phyloP scores from a whole-genome alignment of 1,140 invertebrate species.

The Pseudomyrmex cubaensis region DNA sequence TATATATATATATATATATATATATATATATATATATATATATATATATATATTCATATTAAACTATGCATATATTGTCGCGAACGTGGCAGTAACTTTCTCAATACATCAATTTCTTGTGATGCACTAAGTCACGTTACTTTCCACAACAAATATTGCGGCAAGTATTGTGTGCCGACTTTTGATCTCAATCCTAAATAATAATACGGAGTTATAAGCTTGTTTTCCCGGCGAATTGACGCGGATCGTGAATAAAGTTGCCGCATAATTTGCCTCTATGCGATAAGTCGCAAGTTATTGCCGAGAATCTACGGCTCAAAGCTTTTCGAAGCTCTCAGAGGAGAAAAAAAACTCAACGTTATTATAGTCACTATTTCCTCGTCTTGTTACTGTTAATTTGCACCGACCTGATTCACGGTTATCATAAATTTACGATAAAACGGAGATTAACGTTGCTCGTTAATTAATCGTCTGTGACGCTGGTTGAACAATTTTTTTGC shows the following conservation, averaged over 20 bases:
- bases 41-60: background rate
- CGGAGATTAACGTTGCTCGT: conserved; percentile 4
- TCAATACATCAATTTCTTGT: background rate
- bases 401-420: background rate
- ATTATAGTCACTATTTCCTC: conserved; percentile 1
- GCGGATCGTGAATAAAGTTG: conserved; percentile 5
- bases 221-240: conserved; percentile 11
- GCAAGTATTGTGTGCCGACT: background rate
- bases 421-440: conserved; percentile 28
- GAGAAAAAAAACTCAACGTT: background rate
- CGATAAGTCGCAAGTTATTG: conserved; percentile 41
- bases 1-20: too few species aligned
- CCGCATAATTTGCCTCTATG: background rate
- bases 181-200: background rate
- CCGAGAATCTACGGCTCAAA: conserved; percentile 2
- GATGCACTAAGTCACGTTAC: background rate
- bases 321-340: background rate
- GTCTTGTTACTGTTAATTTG: conserved; percentile 26
- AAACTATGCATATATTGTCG: background rate
- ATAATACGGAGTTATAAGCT: background rate
- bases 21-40: too few species aligned
- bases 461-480: conserved; percentile 20
- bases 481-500: background rate
- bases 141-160: background rate
- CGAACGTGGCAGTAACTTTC: background rate